A percentile compares a stretch with the other conserved stretches of the same genome.
These are phyloP conservation scores for Caretta caretta DNA, from an alignment of 2,113 vertebrate genomes.

Conservation along the genomic window DNA sequence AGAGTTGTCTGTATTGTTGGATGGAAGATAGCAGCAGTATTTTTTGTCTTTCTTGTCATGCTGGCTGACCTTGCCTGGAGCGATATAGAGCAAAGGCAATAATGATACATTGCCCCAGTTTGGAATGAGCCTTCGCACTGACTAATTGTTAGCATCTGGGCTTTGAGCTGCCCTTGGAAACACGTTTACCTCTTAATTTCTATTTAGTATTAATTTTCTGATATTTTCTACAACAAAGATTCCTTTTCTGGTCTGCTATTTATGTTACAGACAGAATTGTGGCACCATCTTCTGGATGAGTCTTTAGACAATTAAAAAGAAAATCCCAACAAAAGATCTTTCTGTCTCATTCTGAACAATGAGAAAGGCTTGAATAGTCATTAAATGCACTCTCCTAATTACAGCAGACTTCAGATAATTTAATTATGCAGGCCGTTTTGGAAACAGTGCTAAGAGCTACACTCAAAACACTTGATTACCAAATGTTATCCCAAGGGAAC, in stretches of 20 bases:
- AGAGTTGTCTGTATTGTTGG: not conserved
- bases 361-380: constrained; percentile 79
- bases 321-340: not conserved
- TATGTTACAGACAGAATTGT: constrained; percentile 76
- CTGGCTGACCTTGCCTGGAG: constrained; percentile 69
- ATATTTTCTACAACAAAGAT: not conserved
- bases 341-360: constrained; percentile 60
- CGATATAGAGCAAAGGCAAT: constrained; percentile 33
- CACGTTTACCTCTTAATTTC: constrained; percentile 54
- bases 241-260: not conserved
- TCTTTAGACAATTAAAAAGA: constrained; percentile 60
- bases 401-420: constrained; percentile 65
- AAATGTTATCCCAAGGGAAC: constrained; percentile 57
- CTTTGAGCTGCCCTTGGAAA: constrained; percentile 32
- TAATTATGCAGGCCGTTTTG: constrained; percentile 75
- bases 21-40: not conserved
- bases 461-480: constrained; percentile 69
- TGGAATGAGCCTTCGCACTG: constrained; percentile 33
- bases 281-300: constrained; percentile 80
- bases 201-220: not conserved
- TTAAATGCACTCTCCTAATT: constrained; percentile 72
- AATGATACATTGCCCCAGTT: constrained; percentile 51
- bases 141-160: constrained; percentile 26
- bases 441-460: constrained; percentile 60
- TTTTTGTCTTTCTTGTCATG: constrained; percentile 1